Conservation (phyloP, 2,113 vertebrate species). For the Mungos mungo region DNA sequence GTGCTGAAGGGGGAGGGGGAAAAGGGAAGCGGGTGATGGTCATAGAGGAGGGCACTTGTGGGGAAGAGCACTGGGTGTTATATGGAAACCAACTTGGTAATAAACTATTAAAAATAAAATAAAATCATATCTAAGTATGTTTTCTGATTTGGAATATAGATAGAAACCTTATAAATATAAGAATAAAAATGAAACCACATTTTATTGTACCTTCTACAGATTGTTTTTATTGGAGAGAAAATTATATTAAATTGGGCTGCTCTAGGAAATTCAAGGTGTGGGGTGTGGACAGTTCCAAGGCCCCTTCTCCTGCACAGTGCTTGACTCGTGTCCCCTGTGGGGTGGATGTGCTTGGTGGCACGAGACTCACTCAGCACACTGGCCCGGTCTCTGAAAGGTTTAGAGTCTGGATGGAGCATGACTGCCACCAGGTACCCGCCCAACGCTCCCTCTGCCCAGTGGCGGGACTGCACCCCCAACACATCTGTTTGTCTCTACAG, state of each 20-base stretch:
- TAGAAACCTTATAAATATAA: neutral
- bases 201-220: neutral
- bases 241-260: neutral
- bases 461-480: rapidly evolving
- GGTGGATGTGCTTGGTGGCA: neutral
- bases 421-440: neutral
- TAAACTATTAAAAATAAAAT: neutral
- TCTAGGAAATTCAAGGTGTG: neutral
- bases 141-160: neutral
- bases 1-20: too few species aligned
- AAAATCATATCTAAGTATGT: neutral
- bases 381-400: neutral
- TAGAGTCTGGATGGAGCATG: neutral
- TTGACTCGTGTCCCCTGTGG: neutral
- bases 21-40: too few species aligned
- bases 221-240: neutral
- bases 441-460: neutral
- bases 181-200: neutral
- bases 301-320: neutral
- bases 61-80: too few species aligned
- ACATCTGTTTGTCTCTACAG: conserved; percentile 78
- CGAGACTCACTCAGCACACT: neutral
- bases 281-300: neutral
- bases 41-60: too few species aligned
- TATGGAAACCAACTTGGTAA: too few species aligned